Evolutionary conservation across 2,113 vertebrate genomes (phyloP), one percentile per base, ranked within the genome.

Genomic region (Microcebus murinus): DNA sequence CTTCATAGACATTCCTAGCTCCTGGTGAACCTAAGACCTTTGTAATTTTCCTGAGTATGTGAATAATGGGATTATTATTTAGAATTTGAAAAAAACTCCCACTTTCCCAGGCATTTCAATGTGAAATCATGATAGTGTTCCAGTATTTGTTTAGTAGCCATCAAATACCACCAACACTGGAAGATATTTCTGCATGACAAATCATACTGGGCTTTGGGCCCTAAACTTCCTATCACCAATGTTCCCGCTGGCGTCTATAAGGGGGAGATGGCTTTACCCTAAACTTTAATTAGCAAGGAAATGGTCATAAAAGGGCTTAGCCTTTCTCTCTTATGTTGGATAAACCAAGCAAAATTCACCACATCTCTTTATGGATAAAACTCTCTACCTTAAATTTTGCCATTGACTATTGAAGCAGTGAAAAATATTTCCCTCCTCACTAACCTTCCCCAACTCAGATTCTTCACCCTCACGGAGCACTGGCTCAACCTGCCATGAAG

Each of bases 221-320:
- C 96, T 88, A 96, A 88, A 31, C 21, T 34, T 86, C 79, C 55
- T 73, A 61, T 36, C 63, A 34, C 42, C 73, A 48, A 90, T 68
- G 18, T 85, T 96, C 86, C 70, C 91, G 57, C 18, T 86, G 71
- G 45, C 48, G 48, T 95, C 39, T 23, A 8, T 50, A 70, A 90
- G 17, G 48, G 42, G 25, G 61, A 92, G 90, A 81, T 85, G 11
- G 81, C 57, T 96, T 90, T 88, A 81, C 4, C 45, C 42, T 91
- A 90, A 87, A 88, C 29, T 59, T 91, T 59, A 91, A 92, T 92
- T 95, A 88, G 14, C 34, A 88, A 95, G 34, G 10, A 97, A 94
- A 89, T 68, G 18, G 23, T 88, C 57, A 73, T 87, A 77, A 96
- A 95, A 89, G 68, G 80, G 17, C 50, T 80, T 95, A 82, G 63